Percentiles rank a stretch among this genome's conserved stretches.
Conservation (phyloP, 2,797 vertebrate genomes). For the Lateolabrax maculatus region DNA sequence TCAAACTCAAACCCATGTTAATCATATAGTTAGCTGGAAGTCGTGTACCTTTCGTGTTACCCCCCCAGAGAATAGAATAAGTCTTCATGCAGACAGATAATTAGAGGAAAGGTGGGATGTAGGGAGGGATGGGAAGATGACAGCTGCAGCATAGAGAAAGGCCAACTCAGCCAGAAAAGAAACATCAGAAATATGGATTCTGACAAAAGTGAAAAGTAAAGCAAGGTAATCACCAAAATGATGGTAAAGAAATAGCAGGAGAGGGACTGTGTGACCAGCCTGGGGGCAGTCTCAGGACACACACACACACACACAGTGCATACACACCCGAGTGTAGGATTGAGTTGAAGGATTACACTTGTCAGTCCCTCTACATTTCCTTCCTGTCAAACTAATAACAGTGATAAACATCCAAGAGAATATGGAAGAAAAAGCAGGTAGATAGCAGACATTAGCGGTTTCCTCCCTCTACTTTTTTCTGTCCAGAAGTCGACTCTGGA, state of each 20-base stretch:
- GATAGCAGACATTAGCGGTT: conserved; percentile 12
- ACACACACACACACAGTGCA: not conserved
- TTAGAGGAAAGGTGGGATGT: conserved; percentile 46
- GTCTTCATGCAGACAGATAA: conserved; percentile 56
- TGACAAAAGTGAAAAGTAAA: conserved; percentile 41
- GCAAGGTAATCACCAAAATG: conserved; percentile 27
- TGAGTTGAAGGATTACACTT: conserved; percentile 43
- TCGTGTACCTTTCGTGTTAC: too few species aligned
- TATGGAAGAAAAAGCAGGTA: not conserved
- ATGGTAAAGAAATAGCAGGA: conserved; percentile 17
- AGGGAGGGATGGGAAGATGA: conserved; percentile 14
- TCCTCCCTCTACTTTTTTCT: conserved; percentile 1
- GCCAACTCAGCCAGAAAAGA: conserved; percentile 36
- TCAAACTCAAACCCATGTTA: not conserved
- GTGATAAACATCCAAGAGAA: conserved; percentile 27
- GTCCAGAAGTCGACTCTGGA: not conserved
- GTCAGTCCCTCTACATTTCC: conserved; percentile 34
- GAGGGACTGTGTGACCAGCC: conserved; percentile 21
- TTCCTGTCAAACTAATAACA: conserved; percentile 43
- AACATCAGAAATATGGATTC: conserved; percentile 23
- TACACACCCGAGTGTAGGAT: not conserved
- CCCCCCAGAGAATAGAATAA: conserved; percentile 29
- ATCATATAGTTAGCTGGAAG: not conserved
- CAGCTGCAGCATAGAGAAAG: conserved; percentile 33
- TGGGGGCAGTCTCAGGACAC: conserved; percentile 19